Evolutionary conservation across 2,797 vertebrate species (phyloP).

Genomic region (Aplochiton taeniatus): DNA sequence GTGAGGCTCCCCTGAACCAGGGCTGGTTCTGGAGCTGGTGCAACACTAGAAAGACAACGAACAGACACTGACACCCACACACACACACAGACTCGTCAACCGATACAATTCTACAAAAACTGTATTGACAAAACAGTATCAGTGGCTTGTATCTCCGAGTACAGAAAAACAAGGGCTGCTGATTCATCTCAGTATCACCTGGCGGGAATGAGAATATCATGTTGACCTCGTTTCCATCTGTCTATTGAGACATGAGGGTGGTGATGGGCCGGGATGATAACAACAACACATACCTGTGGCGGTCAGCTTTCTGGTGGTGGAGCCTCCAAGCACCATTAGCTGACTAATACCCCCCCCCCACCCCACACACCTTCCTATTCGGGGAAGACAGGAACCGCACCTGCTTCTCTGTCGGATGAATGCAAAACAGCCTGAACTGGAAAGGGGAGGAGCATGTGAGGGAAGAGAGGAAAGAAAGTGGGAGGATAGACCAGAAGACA

Average conservation of each 20-base stretch:
- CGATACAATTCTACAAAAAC: neutral
- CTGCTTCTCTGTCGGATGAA: conserved; percentile 60
- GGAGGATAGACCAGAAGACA: conserved; percentile 27
- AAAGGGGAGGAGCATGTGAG: conserved; percentile 33
- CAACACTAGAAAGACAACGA: conserved; percentile 21
- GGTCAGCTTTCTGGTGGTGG: conserved; percentile 26
- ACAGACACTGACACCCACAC: neutral
- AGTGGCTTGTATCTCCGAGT: neutral
- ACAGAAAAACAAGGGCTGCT: conserved; percentile 40
- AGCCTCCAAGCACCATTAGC: conserved; percentile 16
- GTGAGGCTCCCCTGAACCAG: conserved; percentile 32
- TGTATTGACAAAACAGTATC: neutral
- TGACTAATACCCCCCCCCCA: conserved; percentile 30
- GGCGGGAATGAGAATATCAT: neutral
- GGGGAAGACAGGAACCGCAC: conserved; percentile 59
- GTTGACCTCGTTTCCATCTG: conserved; percentile 32
- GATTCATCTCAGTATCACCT: conserved; percentile 49
- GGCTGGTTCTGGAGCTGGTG: conserved; percentile 28
- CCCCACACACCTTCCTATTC: conserved; percentile 26
- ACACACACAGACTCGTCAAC: neutral
- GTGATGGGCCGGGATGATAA: conserved; percentile 35
- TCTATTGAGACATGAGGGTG: conserved; percentile 33
- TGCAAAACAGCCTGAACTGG: conserved; percentile 36
- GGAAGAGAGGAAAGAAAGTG: conserved; percentile 42
- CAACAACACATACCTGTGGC: conserved; percentile 52